Base-by-base conservation (phyloP, 2,888 invertebrate species). In the Harpagoxenus sublaevis region DNA sequence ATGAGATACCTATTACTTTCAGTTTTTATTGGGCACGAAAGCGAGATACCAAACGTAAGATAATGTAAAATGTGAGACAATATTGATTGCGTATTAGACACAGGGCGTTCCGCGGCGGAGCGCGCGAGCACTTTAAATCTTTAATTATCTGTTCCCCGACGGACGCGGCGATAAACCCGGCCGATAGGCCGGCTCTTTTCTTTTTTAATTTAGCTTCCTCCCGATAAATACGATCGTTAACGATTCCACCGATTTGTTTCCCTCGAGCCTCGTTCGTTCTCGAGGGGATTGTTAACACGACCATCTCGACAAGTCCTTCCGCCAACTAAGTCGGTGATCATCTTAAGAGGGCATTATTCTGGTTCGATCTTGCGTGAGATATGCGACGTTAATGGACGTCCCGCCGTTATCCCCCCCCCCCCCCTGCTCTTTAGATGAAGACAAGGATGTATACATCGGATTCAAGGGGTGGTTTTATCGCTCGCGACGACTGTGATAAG, bases 341-440 rank as follows among this genome's bases (percentile, higher is more conserved):
- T 85, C 85, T 86, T 90, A 88, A 91, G 86, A 88, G 84, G 71
- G 87, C 86, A 89, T 91, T 91, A 91, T 92, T 91, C 87, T 87
- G 88, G 84, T 73, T 89, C 87, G 90, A 90, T 90, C 88, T 91
- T 89, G 89, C 79, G 84, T 87, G 85, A 89, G 87, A 89, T 87
- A 89, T 84, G 81, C 84, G 74, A 82, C 75, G 74, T 86, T 89
- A 89, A 89, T 87, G 83, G 84, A 68, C 84, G 53, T 60, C 70
- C 68, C 85, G 78, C 45, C 66, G 73, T 84, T 81, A 79, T 55
- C 55, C 74, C 75, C 57, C 39, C 23, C 45, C 62, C 74, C 75
- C 51, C 31, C 48, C 12, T 68, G 35, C n/a, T 57, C 42, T n/a
- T 42, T 39, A 48, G 81, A 86, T 71, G 73, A 73, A 87, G 84